Evolutionary conservation across 92 coral and sea anemone species (phyloP).

Genomic region (Heteractis magnifica): DNA sequence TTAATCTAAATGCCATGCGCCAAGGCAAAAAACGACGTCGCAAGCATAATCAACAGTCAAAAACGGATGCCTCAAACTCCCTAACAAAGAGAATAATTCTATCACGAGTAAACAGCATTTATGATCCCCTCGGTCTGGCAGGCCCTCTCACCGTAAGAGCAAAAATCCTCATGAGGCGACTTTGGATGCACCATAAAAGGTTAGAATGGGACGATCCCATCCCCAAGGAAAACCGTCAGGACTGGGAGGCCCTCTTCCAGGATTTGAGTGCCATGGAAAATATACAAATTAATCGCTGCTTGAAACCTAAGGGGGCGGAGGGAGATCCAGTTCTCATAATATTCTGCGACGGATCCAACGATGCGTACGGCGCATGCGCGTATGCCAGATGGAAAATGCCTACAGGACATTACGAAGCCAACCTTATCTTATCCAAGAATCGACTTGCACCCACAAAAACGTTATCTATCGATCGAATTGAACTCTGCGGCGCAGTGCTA

Average conservation of each 20-base stretch:
- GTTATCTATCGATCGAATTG: conserved; percentile 37
- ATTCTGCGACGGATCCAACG: conserved; percentile 56
- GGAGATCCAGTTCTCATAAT: conserved; percentile 50
- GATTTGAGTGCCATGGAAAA: conserved; percentile 49
- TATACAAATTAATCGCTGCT: conserved; percentile 44
- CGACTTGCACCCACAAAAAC: conserved; percentile 56
- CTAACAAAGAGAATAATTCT: conserved; percentile 36
- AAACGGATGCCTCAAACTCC: not conserved
- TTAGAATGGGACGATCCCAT: conserved; percentile 52
- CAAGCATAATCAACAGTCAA: not conserved
- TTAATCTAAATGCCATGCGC: conserved; percentile 9
- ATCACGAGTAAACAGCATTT: not conserved
- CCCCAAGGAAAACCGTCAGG: conserved; percentile 24
- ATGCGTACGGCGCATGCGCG: conserved; percentile 67
- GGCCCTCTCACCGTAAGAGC: conserved; percentile 56
- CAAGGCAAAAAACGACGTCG: conserved; percentile 20
- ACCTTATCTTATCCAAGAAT: conserved; percentile 47
- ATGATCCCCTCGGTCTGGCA: conserved; percentile 46
- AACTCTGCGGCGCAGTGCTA: conserved; percentile 23
- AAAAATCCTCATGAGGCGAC: conserved; percentile 46
- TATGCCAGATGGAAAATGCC: conserved; percentile 50
- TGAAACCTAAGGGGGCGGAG: conserved; percentile 45
- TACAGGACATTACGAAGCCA: conserved; percentile 14
- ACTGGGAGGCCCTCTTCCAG: conserved; percentile 39
- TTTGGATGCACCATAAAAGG: conserved; percentile 28